Conservation (phyloP, 2,797 vertebrate species). For the Pampus argenteus region DNA sequence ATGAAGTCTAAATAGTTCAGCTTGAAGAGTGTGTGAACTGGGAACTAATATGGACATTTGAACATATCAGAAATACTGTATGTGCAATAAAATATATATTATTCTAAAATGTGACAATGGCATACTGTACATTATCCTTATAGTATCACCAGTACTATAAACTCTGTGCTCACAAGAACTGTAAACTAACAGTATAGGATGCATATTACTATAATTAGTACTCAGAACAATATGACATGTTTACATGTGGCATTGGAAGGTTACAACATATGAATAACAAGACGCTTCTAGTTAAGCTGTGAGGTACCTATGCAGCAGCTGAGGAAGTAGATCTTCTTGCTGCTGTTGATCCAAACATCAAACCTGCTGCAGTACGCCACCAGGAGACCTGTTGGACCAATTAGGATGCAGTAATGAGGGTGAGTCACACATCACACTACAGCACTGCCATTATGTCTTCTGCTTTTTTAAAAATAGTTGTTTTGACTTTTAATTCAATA, state of each 20-base stretch:
- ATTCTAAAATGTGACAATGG: no score
- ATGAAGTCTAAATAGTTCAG: no score
- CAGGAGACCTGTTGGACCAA: slow-evolving; percentile 87
- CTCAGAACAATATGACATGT: not conserved
- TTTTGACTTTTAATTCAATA: not conserved
- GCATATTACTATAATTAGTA: no score
- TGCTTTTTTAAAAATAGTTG: not conserved
- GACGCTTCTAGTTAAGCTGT: not conserved
- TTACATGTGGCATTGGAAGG: not conserved
- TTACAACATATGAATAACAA: not conserved
- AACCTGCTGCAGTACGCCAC: slow-evolving; percentile 97
- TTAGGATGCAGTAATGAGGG: not conserved
- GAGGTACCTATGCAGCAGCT: slow-evolving; percentile 89
- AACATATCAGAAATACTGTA: no score
- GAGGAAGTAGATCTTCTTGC: slow-evolving; percentile 90
- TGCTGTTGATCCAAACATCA: slow-evolving; percentile 90
- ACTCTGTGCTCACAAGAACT: no score
- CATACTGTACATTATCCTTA: no score
- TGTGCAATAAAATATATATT: no score
- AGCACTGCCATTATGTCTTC: not conserved
- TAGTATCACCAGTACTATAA: no score
- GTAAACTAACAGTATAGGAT: no score
- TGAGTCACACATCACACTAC: not conserved
- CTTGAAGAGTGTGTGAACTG: no score
- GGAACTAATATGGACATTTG: no score